Conservation (phyloP, 2,888 invertebrate species). For the Lacanobia oleracea region DNA sequence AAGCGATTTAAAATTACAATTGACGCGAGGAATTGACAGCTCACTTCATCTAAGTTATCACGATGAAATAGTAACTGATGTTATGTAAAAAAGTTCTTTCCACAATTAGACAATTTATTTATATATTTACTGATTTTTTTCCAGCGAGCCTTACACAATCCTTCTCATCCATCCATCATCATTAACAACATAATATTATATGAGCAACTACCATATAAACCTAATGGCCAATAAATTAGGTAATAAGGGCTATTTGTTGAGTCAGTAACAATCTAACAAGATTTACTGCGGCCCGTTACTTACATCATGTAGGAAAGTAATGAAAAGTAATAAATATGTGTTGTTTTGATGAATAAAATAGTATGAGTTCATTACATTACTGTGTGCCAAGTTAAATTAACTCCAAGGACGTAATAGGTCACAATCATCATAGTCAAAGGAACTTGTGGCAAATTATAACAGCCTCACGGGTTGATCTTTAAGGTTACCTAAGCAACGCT, state of each 20-base stretch:
- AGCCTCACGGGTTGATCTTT: too few species aligned
- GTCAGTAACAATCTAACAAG: constrained; percentile 23
- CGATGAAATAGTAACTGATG: too few species aligned
- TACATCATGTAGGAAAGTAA: constrained; percentile 29
- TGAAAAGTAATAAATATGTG: constrained; percentile 24
- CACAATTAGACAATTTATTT: neutral
- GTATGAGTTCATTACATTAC: too few species aligned
- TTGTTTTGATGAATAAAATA: neutral
- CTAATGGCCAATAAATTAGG: constrained; percentile 42
- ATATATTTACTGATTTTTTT: neutral
- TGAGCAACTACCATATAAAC: constrained; percentile 10
- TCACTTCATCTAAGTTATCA: too few species aligned
- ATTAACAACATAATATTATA: constrained; percentile 23
- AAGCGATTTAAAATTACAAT: too few species aligned
- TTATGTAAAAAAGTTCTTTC: neutral
- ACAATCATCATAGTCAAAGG: too few species aligned
- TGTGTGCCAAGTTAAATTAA: too few species aligned
- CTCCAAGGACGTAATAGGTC: too few species aligned
- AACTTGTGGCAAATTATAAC: too few species aligned
- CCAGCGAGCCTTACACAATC: neutral
- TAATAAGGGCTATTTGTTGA: constrained; percentile 45
- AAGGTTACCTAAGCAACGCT: too few species aligned
- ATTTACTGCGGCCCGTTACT: constrained; percentile 24
- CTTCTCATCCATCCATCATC: neutral
- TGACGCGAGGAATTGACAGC: too few species aligned